Conservation (phyloP, 2,888 invertebrate genomes). For the Abscondita cerata region DNA sequence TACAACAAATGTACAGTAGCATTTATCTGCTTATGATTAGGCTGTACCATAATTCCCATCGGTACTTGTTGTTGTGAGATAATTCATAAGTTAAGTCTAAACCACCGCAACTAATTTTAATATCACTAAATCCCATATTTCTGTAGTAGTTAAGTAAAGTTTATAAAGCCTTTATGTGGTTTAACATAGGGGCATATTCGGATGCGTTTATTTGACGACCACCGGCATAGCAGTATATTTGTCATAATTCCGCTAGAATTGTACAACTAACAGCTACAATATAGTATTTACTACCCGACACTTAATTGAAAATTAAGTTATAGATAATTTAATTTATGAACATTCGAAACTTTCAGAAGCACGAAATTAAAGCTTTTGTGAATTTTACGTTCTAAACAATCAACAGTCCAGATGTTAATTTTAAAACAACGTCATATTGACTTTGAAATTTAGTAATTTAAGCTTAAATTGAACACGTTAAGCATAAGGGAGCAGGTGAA, state of each 20-base stretch:
- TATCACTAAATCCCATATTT: conserved; percentile 26
- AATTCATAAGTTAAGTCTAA: conserved; percentile 27
- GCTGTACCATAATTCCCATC: conserved; percentile 27
- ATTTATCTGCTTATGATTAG: conserved; percentile 38
- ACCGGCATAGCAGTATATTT: conserved; percentile 44
- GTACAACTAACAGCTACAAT: conserved; percentile 22
- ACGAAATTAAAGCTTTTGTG: no score
- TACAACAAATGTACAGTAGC: conserved; percentile 42
- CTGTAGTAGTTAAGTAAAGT: conserved; percentile 12
- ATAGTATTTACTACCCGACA: conserved; percentile 22
- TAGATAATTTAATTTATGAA: conserved; percentile 23
- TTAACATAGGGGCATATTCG: conserved; percentile 20
- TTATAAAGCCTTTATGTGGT: conserved; percentile 12
- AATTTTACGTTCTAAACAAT: not conserved
- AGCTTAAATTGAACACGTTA: not conserved
- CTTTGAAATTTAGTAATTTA: not conserved
- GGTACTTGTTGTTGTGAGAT: conserved; percentile 6
- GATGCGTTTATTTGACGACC: conserved; percentile 33
- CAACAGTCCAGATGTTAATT: not conserved
- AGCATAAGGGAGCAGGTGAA: conserved; percentile 19
- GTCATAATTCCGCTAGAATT: conserved; percentile 42
- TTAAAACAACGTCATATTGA: conserved; percentile 1
- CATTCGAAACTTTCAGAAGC: not conserved
- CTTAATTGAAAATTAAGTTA: conserved; percentile 31
- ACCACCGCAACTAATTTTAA: conserved; percentile 37